These are phyloP conservation scores for Diphyllodes magnificus DNA, from an alignment of 2,113 vertebrate genomes.

Conservation along the genomic window DNA sequence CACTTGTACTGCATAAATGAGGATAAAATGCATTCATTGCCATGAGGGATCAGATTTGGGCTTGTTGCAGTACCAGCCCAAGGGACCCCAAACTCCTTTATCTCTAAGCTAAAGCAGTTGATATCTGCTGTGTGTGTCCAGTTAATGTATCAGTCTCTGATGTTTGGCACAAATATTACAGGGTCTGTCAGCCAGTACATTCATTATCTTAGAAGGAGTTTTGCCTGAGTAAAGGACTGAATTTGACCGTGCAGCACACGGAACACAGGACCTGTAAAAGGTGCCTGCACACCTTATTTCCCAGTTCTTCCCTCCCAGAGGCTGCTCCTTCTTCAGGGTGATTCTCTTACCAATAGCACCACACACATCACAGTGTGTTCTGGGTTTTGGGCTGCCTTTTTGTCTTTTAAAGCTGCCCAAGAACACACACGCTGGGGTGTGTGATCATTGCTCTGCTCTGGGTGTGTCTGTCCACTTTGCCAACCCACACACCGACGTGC, in stretches of 20 bases:
- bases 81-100: neutral
- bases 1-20: neutral
- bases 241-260: neutral
- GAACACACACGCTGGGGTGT: neutral
- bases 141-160: neutral
- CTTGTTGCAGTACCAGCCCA: neutral
- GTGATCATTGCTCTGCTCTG: neutral
- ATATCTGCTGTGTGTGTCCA: neutral
- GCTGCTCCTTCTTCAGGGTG: neutral
- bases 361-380: rapidly evolving
- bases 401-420: neutral
- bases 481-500: neutral
- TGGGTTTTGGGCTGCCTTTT: neutral
- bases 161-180: neutral
- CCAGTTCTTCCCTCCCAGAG: neutral
- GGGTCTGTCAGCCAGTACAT: neutral
- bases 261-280: neutral
- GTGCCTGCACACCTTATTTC: neutral
- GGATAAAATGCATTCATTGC: neutral
- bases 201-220: neutral
- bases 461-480: neutral
- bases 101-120: neutral
- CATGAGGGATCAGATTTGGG: neutral
- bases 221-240: neutral
- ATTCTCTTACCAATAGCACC: neutral